Conservation (phyloP, 2,888 invertebrate species). For the Amphipyra berbera region DNA sequence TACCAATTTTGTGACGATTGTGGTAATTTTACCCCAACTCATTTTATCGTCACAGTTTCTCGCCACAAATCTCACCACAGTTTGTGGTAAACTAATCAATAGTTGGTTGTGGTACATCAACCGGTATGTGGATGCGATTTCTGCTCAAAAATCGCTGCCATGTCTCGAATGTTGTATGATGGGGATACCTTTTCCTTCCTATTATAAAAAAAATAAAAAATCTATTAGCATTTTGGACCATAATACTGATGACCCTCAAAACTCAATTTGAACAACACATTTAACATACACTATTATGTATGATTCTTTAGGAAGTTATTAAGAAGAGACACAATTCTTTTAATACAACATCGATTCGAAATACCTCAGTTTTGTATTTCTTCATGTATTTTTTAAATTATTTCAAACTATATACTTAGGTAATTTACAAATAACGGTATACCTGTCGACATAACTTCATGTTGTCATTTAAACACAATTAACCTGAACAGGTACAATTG, state of each 20-base stretch:
- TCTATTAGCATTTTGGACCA: neutral
- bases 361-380: neutral
- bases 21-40: neutral
- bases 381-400: too few relatives aligned
- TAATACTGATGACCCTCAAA: neutral
- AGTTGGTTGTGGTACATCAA: constrained; percentile 58
- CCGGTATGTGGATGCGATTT: constrained; percentile 87
- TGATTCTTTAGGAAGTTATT: constrained; percentile 2
- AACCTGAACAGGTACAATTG: too few relatives aligned
- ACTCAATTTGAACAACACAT: too few relatives aligned
- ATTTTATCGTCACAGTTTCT: neutral
- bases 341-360: constrained; percentile 1
- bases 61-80: constrained; percentile 37
- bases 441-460: neutral
- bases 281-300: too few relatives aligned
- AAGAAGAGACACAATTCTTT: neutral
- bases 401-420: neutral
- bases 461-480: too few relatives aligned
- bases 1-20: constrained; percentile 3
- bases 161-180: constrained; percentile 94
- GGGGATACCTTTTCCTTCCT: constrained; percentile 93
- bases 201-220: constrained; percentile 61
- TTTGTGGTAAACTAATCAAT: constrained; percentile 42
- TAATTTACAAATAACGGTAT: neutral
- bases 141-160: constrained; percentile 95